These are phyloP conservation scores for Galagoides demidoff DNA, from an alignment of 2,797 vertebrate species.

Conservation along the genomic window DNA sequence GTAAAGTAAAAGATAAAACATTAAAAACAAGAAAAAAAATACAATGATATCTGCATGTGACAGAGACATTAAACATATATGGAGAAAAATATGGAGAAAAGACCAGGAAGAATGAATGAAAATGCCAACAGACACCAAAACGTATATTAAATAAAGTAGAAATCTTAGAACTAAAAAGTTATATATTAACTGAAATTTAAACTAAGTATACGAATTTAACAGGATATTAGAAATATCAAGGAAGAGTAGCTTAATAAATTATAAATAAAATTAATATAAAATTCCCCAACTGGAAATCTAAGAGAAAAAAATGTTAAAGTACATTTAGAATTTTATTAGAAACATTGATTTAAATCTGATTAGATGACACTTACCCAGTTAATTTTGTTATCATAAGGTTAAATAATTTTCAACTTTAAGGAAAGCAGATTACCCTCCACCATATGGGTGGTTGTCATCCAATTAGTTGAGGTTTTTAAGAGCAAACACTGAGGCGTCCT, in stretches of 20 bases:
- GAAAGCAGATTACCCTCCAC: neutral
- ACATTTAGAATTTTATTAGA: neutral
- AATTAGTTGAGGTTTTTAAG: neutral
- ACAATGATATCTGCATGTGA: neutral
- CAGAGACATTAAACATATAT: neutral
- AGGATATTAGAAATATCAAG: neutral
- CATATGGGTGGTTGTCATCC: neutral
- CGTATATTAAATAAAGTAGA: neutral
- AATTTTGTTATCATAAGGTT: neutral
- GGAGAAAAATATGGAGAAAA: neutral
- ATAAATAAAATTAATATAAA: neutral
- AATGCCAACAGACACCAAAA: neutral
- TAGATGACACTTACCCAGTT: neutral
- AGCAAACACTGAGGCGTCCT: neutral
- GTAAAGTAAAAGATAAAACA: neutral
- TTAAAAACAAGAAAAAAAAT: neutral
- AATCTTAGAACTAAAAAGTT: neutral
- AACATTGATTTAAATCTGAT: neutral
- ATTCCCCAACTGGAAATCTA: neutral
- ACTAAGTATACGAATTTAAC: neutral
- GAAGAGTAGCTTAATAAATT: neutral
- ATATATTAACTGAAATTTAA: neutral
- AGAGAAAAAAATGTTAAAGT: neutral
- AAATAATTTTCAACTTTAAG: neutral
- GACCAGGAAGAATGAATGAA: neutral